These are phyloP conservation scores for Triops cancriformis DNA, from an alignment of 1,140 invertebrate species.

Conservation along the genomic window DNA sequence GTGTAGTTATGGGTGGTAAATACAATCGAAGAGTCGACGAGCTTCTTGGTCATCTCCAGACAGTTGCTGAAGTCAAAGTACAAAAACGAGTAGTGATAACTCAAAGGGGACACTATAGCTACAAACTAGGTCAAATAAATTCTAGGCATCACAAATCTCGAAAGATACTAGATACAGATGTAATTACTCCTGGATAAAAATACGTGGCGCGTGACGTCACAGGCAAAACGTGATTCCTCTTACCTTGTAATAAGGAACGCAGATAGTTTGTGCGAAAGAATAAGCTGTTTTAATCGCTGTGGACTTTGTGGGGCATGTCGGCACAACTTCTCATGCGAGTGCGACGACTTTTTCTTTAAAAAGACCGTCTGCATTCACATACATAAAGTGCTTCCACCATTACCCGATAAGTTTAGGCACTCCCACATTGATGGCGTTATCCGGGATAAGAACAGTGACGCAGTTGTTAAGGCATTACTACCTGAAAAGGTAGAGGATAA, in stretches of 20 bases:
- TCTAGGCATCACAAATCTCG: neutral
- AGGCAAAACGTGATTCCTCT: neutral
- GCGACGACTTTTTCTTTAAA: too few relatives aligned
- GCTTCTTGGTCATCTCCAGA: neutral
- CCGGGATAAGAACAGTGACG: neutral
- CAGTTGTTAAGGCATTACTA: neutral
- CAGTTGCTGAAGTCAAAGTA: neutral
- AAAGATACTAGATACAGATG: neutral
- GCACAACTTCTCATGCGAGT: too few relatives aligned
- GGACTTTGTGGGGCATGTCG: too few relatives aligned
- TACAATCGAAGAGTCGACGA: neutral
- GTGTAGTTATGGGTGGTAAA: too few relatives aligned
- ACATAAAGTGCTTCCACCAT: too few relatives aligned
- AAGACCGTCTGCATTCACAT: too few relatives aligned
- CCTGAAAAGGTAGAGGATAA: neutral
- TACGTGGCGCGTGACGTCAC: too few relatives aligned
- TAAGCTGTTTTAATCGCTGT: too few relatives aligned
- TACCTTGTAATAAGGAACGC: neutral
- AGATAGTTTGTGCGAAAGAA: neutral
- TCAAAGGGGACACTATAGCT: too few relatives aligned
- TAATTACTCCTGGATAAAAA: neutral
- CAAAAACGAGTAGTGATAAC: neutral
- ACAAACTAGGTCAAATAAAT: too few relatives aligned
- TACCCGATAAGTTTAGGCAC: too few relatives aligned
- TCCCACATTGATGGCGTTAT: neutral